Evolutionary conservation across 1,140 invertebrate species (phyloP), one percentile per base, ranked within the genome.

Genomic region (Neoseiulus cucumeris): DNA sequence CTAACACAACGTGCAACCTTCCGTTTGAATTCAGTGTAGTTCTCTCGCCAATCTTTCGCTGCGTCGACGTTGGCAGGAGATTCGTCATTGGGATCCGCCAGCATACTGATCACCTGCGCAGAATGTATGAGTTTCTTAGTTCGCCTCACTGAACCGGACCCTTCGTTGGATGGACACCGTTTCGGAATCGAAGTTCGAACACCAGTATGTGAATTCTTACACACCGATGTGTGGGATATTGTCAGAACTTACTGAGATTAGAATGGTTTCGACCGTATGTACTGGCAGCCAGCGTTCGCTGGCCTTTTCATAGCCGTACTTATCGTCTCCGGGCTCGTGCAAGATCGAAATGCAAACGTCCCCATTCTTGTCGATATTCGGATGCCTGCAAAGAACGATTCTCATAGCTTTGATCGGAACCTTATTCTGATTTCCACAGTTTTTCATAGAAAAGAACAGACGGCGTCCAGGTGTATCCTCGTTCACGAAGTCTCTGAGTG

Each of bases 11-110:
- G 83, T 71, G 90, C 90, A 73, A 98, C 93, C 83, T 92, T 93
- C 77, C 88, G 83, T 82, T 95, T 98, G 80, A 97, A 98, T 79
- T 94, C 91, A 77, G 84, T 79, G 80, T 91, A 93, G 74, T 89
- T 88, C 82, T 97, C 92, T 79, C 93, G 83, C 89, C 91, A 95
- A 80, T 96, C 90, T 85, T 98, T 98, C 87, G 95, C 95, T 74
- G 95, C 95, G 85, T 99, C 95, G 70, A 99, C 93, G 83, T 99
- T 98, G 72, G 95, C 95, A 72, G 95, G 95, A 79, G 91, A 96
- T 82, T 98, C 94, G 80, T 96, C 94, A 79, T 99, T 99, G 65
- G 95, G 95, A 82, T 98, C 95, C 71, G 95, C 91, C 73, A 99
- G 80, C 94, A 99, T 98, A 74, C 93, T 98, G 78, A 99, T 98